Percentiles rank a stretch among this genome's conserved stretches.
Evolutionary conservation across 2,888 invertebrate species (phyloP).

Genomic region (Macrophya annulata): DNA sequence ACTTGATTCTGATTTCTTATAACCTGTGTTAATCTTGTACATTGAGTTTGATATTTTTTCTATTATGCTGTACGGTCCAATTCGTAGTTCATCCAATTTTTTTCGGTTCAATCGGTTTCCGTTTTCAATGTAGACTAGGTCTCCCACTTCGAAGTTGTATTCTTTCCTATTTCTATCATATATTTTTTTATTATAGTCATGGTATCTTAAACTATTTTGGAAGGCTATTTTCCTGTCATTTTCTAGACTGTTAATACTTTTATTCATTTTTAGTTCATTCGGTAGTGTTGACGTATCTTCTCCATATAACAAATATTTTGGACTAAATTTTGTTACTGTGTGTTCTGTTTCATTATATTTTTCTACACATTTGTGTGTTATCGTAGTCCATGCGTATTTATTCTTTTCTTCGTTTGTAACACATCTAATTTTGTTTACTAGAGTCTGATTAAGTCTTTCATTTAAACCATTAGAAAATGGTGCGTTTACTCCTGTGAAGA

Average conservation of each 20-base stretch:
- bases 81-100: constrained; percentile 68
- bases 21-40: constrained; percentile 61
- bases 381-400: constrained; percentile 65
- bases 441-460: constrained; percentile 65
- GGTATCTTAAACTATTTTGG: constrained; percentile 65
- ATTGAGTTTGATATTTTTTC: constrained; percentile 66
- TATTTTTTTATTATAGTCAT: constrained; percentile 67
- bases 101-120: constrained; percentile 69
- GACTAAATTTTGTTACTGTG: constrained; percentile 65
- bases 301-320: constrained; percentile 67
- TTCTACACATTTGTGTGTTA: constrained; percentile 66
- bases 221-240: constrained; percentile 65
- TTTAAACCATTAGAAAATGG: constrained; percentile 65
- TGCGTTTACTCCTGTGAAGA: constrained; percentile 43
- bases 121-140: constrained; percentile 70
- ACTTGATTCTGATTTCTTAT: constrained; percentile 59
- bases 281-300: constrained; percentile 60
- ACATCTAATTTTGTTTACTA: constrained; percentile 68
- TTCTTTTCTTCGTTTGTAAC: constrained; percentile 64
- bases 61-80: constrained; percentile 65
- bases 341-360: constrained; percentile 69
- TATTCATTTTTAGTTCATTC: constrained; percentile 61
- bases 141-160: constrained; percentile 67
- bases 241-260: constrained; percentile 56
- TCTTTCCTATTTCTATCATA: constrained; percentile 67